Conservation (phyloP, 2,888 invertebrate genomes). For the Charanyca ferruginea region DNA sequence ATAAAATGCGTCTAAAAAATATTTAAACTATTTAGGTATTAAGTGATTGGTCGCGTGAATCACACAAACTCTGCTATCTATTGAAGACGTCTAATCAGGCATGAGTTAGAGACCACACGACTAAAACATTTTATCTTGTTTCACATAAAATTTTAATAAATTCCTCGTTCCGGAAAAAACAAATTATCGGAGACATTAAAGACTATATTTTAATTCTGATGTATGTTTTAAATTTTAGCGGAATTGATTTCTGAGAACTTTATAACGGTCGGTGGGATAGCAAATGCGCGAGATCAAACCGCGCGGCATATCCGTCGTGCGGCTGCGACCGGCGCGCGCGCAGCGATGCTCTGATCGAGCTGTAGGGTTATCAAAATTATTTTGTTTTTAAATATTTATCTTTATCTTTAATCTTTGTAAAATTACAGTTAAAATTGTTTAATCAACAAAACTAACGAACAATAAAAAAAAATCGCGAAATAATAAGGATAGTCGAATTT, state of each 20-base stretch:
- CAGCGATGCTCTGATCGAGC: constrained; percentile 40
- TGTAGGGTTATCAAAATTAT: constrained; percentile 45
- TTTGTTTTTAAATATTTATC: background rate
- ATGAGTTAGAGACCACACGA: background rate
- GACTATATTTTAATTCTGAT: constrained; percentile 12
- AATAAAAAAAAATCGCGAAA: too few relatives aligned
- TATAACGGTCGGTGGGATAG: constrained; percentile 55
- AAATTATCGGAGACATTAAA: constrained; percentile 14
- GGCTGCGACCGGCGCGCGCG: constrained; percentile 55
- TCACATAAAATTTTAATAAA: constrained; percentile 11
- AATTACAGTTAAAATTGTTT: too few relatives aligned
- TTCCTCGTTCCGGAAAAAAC: constrained; percentile 17
- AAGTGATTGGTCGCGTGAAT: too few relatives aligned
- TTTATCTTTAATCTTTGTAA: background rate
- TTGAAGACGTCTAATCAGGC: background rate
- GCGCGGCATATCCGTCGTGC: constrained; percentile 64
- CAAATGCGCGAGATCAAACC: constrained; percentile 67
- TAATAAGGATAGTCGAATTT: too few relatives aligned
- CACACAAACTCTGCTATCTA: background rate
- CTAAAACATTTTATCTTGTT: background rate
- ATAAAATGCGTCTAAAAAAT: too few relatives aligned
- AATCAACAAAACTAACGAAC: too few relatives aligned
- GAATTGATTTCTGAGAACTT: constrained; percentile 64
- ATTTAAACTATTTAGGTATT: too few relatives aligned
- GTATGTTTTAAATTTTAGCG: constrained; percentile 63